Conservation (phyloP, 2,888 invertebrate genomes). For the Trachelus iudaicus region DNA sequence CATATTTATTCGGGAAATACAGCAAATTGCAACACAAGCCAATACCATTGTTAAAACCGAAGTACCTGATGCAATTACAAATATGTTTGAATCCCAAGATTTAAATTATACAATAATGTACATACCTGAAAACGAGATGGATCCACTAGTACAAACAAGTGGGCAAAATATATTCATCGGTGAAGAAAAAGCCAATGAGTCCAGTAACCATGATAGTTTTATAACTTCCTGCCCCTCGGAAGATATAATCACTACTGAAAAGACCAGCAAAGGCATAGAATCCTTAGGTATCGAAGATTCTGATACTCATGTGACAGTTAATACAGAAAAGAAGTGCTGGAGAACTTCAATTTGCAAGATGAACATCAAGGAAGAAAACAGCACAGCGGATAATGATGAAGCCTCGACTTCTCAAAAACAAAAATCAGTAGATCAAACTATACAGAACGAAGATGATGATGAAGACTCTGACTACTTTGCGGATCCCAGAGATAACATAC, state of each 20-base stretch:
- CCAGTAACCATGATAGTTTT: not conserved
- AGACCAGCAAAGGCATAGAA: not conserved
- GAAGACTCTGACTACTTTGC: slow-evolving; percentile 47
- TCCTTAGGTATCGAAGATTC: not conserved
- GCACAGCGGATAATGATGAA: not conserved
- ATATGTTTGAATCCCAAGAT: slow-evolving; percentile 32
- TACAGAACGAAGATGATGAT: slow-evolving; percentile 2
- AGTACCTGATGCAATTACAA: slow-evolving; percentile 30
- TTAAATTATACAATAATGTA: slow-evolving; percentile 46
- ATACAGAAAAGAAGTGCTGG: not conserved
- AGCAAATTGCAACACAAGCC: not conserved
- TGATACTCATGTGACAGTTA: not conserved
- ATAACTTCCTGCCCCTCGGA: not conserved
- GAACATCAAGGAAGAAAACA: slow-evolving; percentile 6
- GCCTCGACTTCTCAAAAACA: not conserved
- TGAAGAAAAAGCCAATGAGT: not conserved
- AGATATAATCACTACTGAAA: not conserved
- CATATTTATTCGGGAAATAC: not conserved
- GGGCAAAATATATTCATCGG: not conserved
- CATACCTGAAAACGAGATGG: slow-evolving; percentile 26
- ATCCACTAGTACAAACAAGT: not conserved
- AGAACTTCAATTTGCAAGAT: not conserved
- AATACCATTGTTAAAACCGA: slow-evolving; percentile 22
- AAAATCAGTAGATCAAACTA: not conserved
- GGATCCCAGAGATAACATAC: slow-evolving; percentile 44